Evolutionary conservation across 2,113 vertebrate species (phyloP), one percentile per base, ranked within the genome.

Genomic region (Lepus americanus): DNA sequence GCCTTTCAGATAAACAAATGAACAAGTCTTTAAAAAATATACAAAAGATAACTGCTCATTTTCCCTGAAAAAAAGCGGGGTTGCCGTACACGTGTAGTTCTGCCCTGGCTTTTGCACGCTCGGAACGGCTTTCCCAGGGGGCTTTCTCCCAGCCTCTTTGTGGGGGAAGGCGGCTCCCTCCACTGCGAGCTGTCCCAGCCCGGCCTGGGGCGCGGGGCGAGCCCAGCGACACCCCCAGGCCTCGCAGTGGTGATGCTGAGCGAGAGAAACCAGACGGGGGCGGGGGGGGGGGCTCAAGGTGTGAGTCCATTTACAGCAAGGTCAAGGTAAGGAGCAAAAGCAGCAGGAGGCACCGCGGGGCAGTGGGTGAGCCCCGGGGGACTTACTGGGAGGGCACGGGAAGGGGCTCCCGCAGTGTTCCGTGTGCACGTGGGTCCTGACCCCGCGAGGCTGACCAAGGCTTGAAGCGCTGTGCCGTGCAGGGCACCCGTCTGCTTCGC

Each of bases 361-460:
- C 14, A 33, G 80, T 4, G 12, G 74, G 51, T 55, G 51, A 69
- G 61, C 16, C 16, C 20, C 20, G 3, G 11, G 67, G 19, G 29
- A 29, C 69, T 31, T 81, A 2, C 80, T 14, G 72, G 49, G 74
- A 94, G 69, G 69, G 33, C 44, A 25, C 36, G 3, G 63, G 33
- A n/a, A 2, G 66, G 67, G 53, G 39, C 72, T 96, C 91, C 76
- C 44, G 87, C 92, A 82, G 73, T 83, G 74, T 74, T 59, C 78
- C 61, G 14, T 82, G 72, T 74, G 53, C 72, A 44, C 69, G 51
- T 72, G 51, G 70, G 76, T 63, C 74, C 63, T 49, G 36, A 66
- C 39, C 55, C 9, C 64, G 20, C 1, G 19, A 63, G 64, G 6
- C 3, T 67, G 53, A 69, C 64, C 20, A 0, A 67, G 44, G 44